Base-by-base conservation (phyloP, 1,140 invertebrate genomes). In the Drosophila nikananu region DNA sequence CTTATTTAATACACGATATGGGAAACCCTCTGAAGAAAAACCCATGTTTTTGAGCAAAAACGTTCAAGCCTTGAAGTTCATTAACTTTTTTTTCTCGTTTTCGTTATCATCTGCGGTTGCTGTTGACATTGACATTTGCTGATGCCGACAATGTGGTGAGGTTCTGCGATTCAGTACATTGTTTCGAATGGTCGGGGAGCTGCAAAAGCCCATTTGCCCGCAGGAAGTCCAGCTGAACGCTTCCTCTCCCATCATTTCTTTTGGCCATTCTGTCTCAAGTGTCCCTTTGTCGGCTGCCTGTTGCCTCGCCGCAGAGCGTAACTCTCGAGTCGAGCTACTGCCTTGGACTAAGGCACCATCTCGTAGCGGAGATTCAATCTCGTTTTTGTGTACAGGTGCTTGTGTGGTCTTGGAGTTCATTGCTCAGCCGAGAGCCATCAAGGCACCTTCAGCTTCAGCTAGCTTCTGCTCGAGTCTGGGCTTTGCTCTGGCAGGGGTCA, bases 121-220 rank as follows among this genome's bases (percentile, higher is more conserved):
- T 84, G 81, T 66, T 80, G 89, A 86, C 89, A 91, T 91, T 91
- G 89, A 90, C 80, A 91, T 91, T 91, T 91, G 81, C 89, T 82
- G 71, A 67, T 80, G 77, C 68, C 74, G 49, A 66, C 59, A 63
- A 52, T 70, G 65, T 68, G 32, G 65, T 51, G 46, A 60, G 25
- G 61, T 54, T 54, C 46, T 78, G 17, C 27, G 12, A 49, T 41
- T 37, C 41, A 67, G 48, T 35, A 15, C 48, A 54, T 66, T 66
- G 41, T 37, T 42, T 15, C 3, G 30, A 12, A 27, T 8, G 42
- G n/a, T 17, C 17, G 54, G 35, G 35, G 21, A n/a, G 54, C 21
- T 7, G 27, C 17, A 12, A 32, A 30, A 62, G 49, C 25, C 58
- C 52, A 71, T 83, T 83, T 67, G 62, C 51, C 61, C 66, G 46